phyloP scores from a whole-genome alignment of 1,140 invertebrate species.

The Asobara japonica region DNA sequence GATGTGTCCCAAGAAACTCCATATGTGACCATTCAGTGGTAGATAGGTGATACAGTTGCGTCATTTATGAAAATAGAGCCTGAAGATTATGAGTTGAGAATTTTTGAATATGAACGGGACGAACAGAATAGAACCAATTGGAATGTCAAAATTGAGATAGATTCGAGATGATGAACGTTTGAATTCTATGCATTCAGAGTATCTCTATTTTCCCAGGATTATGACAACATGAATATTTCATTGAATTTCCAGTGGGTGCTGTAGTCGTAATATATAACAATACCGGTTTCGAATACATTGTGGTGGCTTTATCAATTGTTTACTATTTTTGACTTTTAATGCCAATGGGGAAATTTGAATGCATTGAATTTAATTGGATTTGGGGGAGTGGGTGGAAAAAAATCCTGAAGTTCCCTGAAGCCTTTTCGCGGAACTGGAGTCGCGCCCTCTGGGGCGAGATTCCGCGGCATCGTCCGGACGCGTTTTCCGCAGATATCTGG shows the following conservation, averaged over 20 bases:
- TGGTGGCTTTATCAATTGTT: too few relatives aligned
- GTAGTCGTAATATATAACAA: not conserved
- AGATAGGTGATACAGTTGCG: not conserved
- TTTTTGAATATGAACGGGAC: not conserved
- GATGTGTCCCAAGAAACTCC: not conserved
- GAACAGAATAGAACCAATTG: not conserved
- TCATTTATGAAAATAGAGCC: not conserved
- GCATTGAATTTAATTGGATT: too few relatives aligned
- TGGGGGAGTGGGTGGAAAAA: too few relatives aligned
- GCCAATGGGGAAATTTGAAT: too few relatives aligned
- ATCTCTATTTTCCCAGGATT: not conserved
- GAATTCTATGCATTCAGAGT: not conserved
- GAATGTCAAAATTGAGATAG: not conserved
- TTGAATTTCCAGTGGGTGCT: not conserved
- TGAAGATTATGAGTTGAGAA: not conserved
- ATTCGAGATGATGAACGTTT: not conserved
- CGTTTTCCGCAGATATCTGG: too few relatives aligned
- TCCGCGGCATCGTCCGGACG: too few relatives aligned
- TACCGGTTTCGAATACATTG: not conserved
- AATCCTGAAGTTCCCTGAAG: too few relatives aligned
- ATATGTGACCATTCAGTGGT: not conserved
- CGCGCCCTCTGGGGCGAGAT: too few relatives aligned
- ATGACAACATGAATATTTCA: conserved; percentile 3
- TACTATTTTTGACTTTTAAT: too few relatives aligned
- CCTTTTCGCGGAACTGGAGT: too few relatives aligned